These are phyloP conservation scores for Trematomus loennbergii DNA, from an alignment of 2,113 vertebrate species.

Conservation along the genomic window DNA sequence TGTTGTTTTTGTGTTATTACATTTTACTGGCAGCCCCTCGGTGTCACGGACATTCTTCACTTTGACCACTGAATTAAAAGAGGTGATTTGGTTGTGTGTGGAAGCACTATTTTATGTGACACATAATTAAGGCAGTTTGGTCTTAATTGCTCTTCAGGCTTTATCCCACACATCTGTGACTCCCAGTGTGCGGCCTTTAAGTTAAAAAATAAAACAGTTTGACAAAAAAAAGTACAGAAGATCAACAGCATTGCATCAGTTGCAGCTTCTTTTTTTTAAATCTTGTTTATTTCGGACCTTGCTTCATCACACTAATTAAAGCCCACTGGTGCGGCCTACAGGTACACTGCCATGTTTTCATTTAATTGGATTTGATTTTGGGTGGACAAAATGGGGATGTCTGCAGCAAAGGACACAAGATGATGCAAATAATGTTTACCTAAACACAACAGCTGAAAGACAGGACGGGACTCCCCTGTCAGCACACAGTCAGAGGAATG, in stretches of 20 bases:
- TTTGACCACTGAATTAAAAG: constrained; percentile 32
- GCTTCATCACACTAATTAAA: background rate
- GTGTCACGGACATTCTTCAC: constrained; percentile 26
- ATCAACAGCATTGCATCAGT: background rate
- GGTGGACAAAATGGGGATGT: background rate
- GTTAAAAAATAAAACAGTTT: too few relatives aligned
- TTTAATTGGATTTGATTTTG: constrained; percentile 65
- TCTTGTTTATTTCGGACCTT: constrained; percentile 73
- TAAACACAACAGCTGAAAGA: constrained; percentile 90
- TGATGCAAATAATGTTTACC: constrained; percentile 79
- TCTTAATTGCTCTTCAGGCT: background rate
- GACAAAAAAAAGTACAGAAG: too few relatives aligned
- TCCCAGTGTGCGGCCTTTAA: constrained; percentile 2
- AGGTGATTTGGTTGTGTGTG: constrained; percentile 33
- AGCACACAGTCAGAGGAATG: constrained; percentile 36
- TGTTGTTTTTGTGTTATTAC: constrained; percentile 17
- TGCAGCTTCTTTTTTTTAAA: background rate
- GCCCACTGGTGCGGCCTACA: constrained; percentile 74
- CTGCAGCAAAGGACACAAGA: constrained; percentile 47
- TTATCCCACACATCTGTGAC: constrained; percentile 26
- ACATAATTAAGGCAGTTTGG: constrained; percentile 38
- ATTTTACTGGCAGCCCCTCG: constrained; percentile 5
- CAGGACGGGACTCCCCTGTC: constrained; percentile 78
- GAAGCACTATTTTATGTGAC: constrained; percentile 26
- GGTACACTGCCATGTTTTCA: background rate